Evolutionary conservation across 2,113 vertebrate species (phyloP).

Genomic region (Tympanuchus pallidicinctus): DNA sequence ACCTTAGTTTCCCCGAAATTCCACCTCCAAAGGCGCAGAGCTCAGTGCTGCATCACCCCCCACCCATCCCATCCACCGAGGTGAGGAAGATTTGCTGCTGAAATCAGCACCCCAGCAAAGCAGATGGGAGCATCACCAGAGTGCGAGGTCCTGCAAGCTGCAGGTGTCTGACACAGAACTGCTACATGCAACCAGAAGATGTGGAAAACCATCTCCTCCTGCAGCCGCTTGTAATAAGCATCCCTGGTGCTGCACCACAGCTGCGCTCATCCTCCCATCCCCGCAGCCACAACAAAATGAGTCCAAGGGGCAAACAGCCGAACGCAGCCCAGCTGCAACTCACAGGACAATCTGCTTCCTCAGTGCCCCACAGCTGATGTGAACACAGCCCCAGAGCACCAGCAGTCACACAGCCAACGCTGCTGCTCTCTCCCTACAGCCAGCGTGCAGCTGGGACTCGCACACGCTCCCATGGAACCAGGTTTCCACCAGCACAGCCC

Average conservation of each 20-base stretch:
- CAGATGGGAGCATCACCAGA: background rate
- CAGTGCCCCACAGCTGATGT: background rate
- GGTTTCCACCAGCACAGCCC: too few species aligned
- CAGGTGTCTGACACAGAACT: background rate
- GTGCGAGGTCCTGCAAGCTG: background rate
- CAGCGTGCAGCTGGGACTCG: background rate
- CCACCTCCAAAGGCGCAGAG: background rate
- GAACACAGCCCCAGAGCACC: rapidly evolving
- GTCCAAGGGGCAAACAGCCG: background rate
- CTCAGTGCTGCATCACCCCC: background rate
- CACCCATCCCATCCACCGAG: too few species aligned
- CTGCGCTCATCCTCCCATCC: background rate
- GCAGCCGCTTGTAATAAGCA: background rate
- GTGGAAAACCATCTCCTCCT: background rate
- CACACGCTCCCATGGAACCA: too few species aligned
- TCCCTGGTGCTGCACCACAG: background rate
- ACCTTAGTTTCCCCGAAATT: background rate
- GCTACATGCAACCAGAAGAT: background rate
- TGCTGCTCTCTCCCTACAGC: background rate
- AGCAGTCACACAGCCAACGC: background rate
- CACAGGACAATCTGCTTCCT: background rate
- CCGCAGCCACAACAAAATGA: background rate
- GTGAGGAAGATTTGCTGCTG: background rate
- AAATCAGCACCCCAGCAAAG: background rate
- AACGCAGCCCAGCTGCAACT: background rate